Conservation (phyloP, 1,140 invertebrate genomes). For the Macrobrachium nipponense region DNA sequence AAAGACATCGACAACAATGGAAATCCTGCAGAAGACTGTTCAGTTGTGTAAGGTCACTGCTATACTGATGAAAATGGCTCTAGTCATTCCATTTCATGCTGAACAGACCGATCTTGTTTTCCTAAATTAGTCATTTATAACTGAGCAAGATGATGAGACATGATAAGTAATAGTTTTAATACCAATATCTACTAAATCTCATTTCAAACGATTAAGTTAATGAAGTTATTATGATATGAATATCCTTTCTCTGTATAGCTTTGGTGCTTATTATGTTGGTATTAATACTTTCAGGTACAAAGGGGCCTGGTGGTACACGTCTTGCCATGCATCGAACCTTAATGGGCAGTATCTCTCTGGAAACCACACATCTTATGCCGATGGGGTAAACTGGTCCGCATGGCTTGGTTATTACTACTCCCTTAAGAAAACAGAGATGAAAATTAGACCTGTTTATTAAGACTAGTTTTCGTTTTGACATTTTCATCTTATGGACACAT, state of each 20-base stretch:
- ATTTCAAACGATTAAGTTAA: no score
- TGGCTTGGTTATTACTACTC: conserved; percentile 68
- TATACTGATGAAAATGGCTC: no score
- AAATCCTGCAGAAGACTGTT: conserved; percentile 60
- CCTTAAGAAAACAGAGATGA: conserved; percentile 67
- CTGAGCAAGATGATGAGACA: not conserved
- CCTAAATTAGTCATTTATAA: no score
- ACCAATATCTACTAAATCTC: no score
- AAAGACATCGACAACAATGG: conserved; percentile 65
- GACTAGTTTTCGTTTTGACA: no score
- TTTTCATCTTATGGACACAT: no score
- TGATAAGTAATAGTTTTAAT: not conserved
- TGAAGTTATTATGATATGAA: no score
- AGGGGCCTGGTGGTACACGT: conserved; percentile 67
- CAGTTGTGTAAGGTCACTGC: no score
- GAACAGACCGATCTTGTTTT: no score
- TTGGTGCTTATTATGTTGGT: not conserved
- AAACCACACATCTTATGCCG: conserved; percentile 63
- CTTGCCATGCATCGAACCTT: conserved; percentile 64
- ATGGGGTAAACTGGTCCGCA: conserved; percentile 67
- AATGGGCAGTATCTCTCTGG: conserved; percentile 66
- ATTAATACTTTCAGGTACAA: not conserved
- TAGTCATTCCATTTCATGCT: no score
- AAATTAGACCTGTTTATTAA: conserved; percentile 65
- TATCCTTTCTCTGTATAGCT: not conserved